Conservation (phyloP, 2,888 invertebrate genomes). For the Chelonus formosanus region DNA sequence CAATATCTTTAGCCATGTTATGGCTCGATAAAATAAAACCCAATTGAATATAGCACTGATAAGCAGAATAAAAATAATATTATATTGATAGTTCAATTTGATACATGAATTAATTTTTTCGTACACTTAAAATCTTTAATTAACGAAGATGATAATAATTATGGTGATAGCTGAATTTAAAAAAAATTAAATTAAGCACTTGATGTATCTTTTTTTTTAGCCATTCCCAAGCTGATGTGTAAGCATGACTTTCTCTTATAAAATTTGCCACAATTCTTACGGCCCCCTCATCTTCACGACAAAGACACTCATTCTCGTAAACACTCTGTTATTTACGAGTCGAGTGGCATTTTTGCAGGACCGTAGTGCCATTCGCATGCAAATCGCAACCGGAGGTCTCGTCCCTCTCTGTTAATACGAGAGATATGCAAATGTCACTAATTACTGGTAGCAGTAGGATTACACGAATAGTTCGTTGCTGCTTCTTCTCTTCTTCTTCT, state of each 20-base stretch:
- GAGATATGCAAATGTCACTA: constrained; percentile 63
- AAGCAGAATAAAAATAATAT: no score
- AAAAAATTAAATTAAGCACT: no score
- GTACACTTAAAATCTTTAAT: no score
- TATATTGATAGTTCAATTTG: no score
- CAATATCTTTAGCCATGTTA: no score
- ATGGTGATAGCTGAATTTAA: no score
- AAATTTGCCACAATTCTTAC: constrained; percentile 9
- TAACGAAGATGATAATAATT: no score
- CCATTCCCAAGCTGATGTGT: no score
- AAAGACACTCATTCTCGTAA: constrained; percentile 46
- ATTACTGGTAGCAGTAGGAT: constrained; percentile 58
- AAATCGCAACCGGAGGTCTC: constrained; percentile 49
- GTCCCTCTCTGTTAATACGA: constrained; percentile 41
- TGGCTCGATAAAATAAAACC: no score
- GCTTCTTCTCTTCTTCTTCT: constrained; percentile 24
- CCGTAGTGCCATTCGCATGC: constrained; percentile 57
- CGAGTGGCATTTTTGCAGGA: constrained; percentile 50
- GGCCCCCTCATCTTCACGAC: constrained; percentile 10
- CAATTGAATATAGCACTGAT: no score
- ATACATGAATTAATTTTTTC: no score
- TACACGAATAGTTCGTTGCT: constrained; percentile 44
- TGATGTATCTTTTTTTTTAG: no score
- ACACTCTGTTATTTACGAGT: constrained; percentile 57
- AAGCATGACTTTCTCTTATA: constrained; percentile 1